Conservation (phyloP, 2,113 vertebrate species). For the Coryphaenoides rupestris region DNA sequence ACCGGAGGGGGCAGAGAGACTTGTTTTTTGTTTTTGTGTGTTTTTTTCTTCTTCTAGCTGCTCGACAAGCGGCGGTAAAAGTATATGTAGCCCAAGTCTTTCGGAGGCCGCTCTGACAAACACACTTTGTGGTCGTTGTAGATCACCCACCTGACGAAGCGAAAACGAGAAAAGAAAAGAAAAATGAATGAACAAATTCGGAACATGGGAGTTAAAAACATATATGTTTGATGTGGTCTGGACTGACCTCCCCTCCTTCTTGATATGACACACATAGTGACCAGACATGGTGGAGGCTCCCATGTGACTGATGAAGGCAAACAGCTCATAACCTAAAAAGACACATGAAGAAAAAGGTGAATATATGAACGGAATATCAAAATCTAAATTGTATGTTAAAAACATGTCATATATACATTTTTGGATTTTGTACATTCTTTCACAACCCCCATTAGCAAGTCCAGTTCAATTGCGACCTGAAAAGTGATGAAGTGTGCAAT, state of each 20-base stretch:
- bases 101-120: conserved; percentile 95
- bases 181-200: not conserved
- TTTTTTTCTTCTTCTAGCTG: conserved; percentile 84
- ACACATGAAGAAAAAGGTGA: conserved; percentile 26
- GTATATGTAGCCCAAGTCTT: conserved; percentile 98
- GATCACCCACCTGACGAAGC: conserved; percentile 88
- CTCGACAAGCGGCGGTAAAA: conserved; percentile 92
- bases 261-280: conserved; percentile 96
- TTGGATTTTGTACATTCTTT: too few relatives aligned
- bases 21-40: conserved; percentile 41
- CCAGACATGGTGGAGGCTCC: conserved; percentile 98
- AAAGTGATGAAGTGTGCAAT: too few relatives aligned
- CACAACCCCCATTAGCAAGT: too few relatives aligned
- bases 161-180: not conserved
- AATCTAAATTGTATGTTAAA: too few relatives aligned
- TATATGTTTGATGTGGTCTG: not conserved
- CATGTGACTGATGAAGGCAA: conserved; percentile 98
- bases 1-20: conserved; percentile 10
- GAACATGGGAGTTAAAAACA: too few relatives aligned
- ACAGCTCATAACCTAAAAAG: conserved; percentile 88
- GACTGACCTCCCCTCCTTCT: conserved; percentile 95
- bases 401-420: too few relatives aligned
- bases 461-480: too few relatives aligned
- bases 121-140: conserved; percentile 98
- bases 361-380: not conserved